phyloP scores from a whole-genome alignment of 2,797 vertebrate genomes.

The Trachops cirrhosus region DNA sequence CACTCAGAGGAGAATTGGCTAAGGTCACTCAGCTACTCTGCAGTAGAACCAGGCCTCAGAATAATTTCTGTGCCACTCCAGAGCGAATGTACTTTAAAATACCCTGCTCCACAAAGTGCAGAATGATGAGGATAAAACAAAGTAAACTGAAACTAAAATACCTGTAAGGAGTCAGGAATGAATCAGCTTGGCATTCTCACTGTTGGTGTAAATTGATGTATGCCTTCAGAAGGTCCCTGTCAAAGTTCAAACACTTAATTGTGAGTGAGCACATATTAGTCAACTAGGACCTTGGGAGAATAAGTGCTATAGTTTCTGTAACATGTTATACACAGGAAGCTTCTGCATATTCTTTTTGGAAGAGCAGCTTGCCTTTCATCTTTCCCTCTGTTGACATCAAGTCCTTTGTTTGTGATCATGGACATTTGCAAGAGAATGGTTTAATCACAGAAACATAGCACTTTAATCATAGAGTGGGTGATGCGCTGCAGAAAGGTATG shows the following conservation, averaged over 20 bases:
- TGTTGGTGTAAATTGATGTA: background rate
- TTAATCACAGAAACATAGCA: background rate
- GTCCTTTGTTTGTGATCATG: background rate
- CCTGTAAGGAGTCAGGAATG: background rate
- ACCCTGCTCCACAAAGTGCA: background rate
- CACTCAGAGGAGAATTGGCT: background rate
- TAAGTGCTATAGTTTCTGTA: background rate
- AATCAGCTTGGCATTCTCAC: background rate
- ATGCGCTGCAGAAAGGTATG: conserved; percentile 81
- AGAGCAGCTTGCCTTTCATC: conserved; percentile 24
- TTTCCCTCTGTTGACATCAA: background rate
- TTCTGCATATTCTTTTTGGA: background rate
- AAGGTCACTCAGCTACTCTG: background rate
- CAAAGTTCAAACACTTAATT: conserved; percentile 14
- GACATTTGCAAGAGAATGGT: background rate
- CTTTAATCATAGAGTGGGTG: no score
- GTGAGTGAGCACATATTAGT: background rate
- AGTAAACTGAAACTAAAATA: background rate
- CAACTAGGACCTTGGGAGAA: background rate
- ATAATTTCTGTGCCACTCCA: background rate
- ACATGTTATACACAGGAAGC: background rate
- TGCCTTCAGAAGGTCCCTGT: background rate
- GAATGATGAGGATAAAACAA: background rate
- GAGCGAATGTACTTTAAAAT: background rate
- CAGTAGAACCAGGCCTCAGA: background rate